Conservation (phyloP, 2,113 vertebrate genomes). For the Monopterus albus region DNA sequence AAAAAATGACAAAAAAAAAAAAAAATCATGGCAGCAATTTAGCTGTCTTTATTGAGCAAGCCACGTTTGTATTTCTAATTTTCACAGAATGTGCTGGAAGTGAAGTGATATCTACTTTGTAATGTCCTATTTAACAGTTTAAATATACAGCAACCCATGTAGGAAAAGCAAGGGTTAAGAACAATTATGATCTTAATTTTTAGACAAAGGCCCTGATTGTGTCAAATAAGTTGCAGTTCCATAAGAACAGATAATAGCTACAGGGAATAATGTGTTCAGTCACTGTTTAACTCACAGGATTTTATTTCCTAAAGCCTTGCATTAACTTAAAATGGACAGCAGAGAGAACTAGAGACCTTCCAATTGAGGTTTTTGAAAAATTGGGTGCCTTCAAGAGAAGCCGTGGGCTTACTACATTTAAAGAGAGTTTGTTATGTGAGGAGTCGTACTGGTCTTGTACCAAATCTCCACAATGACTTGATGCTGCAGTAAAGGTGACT, state of each 20-base stretch:
- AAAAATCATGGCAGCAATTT: background rate
- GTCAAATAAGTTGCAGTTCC: background rate
- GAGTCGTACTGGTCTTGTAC: conserved; percentile 1
- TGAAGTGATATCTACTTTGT: background rate
- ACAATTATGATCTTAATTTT: background rate
- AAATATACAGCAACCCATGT: background rate
- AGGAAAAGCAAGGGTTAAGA: background rate
- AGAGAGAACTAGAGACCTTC: conserved; percentile 47
- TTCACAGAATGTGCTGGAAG: background rate
- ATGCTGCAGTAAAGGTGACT: background rate
- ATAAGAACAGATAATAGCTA: background rate
- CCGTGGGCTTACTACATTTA: background rate
- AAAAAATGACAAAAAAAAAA: background rate
- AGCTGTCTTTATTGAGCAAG: background rate
- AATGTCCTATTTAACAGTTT: background rate
- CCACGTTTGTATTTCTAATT: background rate
- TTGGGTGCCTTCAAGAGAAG: fast-evolving
- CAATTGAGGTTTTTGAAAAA: background rate
- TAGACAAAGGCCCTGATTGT: background rate
- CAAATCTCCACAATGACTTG: background rate
- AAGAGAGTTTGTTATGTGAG: background rate
- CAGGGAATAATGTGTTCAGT: conserved; percentile 45
- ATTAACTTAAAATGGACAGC: conserved; percentile 41
- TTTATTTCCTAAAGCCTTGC: conserved; percentile 6
- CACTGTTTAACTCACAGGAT: background rate